These are phyloP conservation scores for Mormyrus proboscirostris DNA, from an alignment of 2,797 vertebrate species.

Conservation along the genomic window DNA sequence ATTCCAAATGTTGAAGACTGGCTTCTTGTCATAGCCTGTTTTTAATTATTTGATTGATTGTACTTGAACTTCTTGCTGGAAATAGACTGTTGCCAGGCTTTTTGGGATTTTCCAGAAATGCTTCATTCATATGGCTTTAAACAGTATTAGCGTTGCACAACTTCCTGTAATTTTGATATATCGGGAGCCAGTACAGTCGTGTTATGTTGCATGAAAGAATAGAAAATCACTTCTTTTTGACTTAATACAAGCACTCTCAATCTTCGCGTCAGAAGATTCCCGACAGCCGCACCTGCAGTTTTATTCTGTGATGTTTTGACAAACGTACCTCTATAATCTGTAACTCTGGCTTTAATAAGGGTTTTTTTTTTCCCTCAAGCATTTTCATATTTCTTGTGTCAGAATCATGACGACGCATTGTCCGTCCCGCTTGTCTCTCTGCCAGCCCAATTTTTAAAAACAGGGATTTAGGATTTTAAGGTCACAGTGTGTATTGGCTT, in stretches of 20 bases:
- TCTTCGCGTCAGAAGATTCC: background rate
- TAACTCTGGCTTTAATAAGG: background rate
- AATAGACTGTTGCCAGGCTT: background rate
- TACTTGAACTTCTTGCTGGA: background rate
- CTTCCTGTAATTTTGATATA: background rate
- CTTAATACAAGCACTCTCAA: background rate
- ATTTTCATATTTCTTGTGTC: background rate
- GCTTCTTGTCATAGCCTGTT: background rate
- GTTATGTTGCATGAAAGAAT: background rate
- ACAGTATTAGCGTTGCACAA: background rate
- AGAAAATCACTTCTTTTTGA: background rate
- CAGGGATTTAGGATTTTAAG: background rate
- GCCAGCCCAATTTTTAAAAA: background rate
- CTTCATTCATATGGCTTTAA: background rate
- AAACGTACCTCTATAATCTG: background rate
- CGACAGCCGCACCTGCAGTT: background rate
- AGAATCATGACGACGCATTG: background rate
- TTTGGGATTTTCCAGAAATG: background rate
- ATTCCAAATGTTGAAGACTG: background rate
- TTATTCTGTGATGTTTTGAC: background rate
- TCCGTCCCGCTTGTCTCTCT: background rate
- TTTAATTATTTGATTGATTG: background rate
- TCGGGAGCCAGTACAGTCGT: no score
- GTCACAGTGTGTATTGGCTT: background rate
- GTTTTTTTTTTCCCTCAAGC: background rate